Base-by-base conservation (phyloP, 2,888 invertebrate genomes). In the Dicranocentrus wangi region DNA sequence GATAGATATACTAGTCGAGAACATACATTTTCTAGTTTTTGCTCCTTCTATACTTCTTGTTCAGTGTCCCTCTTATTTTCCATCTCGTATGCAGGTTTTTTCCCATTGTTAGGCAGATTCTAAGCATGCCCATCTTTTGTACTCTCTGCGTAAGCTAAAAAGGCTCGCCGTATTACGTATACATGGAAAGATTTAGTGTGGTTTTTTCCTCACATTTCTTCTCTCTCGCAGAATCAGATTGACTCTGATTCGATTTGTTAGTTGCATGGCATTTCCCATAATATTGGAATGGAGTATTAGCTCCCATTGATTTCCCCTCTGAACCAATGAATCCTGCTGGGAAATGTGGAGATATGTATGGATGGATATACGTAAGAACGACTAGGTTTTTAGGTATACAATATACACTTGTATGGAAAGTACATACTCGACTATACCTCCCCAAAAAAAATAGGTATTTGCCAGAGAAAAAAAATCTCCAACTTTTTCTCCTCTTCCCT, bases 221-320 rank as follows among this genome's bases (percentile, higher is more conserved):
- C 27, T 32, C 60, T 47, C 43, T 8, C 28, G 25, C 47, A 73
- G 80, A 84, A 84, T 84, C 84, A 81, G 84, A 84, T 84, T 84
- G 83, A 83, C 84, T 84, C 82, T 84, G 84, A 84, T 84, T 84
- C 84, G 84, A 84, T 84, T 84, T 84, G 83, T 84, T 83, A 79
- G 83, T 79, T 79, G 81, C 76, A 78, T 73, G 82, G 80, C 78
- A 78, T 78, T 82, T 78, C 77, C 79, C 60, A 65, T 71, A 76
- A 66, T 76, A 66, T 70, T 75, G 75, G 75, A 81, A 75, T 75
- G 47, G 70, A 81, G 75, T 75, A 81, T 75, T 75, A 81, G 63
- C 81, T 75, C 75, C 81, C 79, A 83, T 82, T 82, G 84, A 84
- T 84, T 84, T 84, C 84, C 84, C 84, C 80, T 80, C 82, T 84